These are phyloP conservation scores for Actias luna DNA, from an alignment of 2,888 invertebrate species.

Conservation along the genomic window DNA sequence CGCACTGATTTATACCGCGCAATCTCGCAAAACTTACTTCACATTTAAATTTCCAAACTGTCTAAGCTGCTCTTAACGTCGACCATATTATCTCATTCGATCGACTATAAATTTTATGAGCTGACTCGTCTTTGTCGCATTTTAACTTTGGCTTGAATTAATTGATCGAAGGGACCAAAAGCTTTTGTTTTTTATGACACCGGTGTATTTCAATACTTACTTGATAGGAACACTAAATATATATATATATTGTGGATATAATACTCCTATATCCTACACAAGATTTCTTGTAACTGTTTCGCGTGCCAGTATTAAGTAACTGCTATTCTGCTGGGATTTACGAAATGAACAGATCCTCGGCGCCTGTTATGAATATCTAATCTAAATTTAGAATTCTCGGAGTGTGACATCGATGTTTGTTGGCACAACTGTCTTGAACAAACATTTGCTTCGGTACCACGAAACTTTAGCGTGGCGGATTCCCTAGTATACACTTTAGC, in stretches of 20 bases:
- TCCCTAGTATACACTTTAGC: constrained; percentile 29
- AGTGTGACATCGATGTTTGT: constrained; percentile 77
- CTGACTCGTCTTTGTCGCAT: constrained; percentile 77
- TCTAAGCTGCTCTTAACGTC: constrained; percentile 81
- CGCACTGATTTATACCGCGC: constrained; percentile 79
- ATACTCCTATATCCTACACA: neutral
- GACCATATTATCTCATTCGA: constrained; percentile 82
- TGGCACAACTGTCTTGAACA: constrained; percentile 64
- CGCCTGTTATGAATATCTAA: constrained; percentile 80
- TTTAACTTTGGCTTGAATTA: constrained; percentile 70
- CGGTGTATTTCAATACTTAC: constrained; percentile 32
- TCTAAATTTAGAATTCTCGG: constrained; percentile 77
- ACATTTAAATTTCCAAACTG: constrained; percentile 82
- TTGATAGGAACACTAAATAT: constrained; percentile 19
- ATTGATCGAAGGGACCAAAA: constrained; percentile 63
- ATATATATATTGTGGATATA: constrained; percentile 31
- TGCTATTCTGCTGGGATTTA: constrained; percentile 62
- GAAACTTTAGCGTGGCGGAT: constrained; percentile 40
- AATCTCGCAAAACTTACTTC: constrained; percentile 83
- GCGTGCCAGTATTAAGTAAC: constrained; percentile 50
- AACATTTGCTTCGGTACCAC: constrained; percentile 68
- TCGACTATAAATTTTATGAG: constrained; percentile 82
- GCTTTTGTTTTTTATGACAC: constrained; percentile 54
- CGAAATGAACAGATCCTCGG: constrained; percentile 66
- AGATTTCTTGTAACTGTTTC: constrained; percentile 42